phyloP scores from a whole-genome alignment of 2,113 vertebrate genomes.

The Poeciliopsis prolifica region DNA sequence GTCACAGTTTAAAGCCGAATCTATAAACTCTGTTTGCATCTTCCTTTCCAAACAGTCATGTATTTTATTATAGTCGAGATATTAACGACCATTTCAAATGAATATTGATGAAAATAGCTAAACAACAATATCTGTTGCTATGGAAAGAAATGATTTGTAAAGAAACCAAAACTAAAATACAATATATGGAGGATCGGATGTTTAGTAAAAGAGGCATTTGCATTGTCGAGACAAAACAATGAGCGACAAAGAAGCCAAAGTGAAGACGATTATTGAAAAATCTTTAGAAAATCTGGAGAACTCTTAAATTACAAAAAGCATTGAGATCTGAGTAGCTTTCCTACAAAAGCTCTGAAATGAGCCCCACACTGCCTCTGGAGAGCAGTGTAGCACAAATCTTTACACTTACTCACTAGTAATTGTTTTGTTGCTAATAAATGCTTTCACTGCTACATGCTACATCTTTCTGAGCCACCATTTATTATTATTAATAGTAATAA shows the following conservation, averaged over 20 bases:
- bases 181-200: no score
- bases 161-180: no score
- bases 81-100: no score
- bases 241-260: background rate
- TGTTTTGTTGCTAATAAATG: background rate
- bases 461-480: background rate
- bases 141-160: no score
- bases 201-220: no score
- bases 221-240: background rate
- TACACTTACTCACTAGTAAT: background rate
- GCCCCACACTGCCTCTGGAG: background rate
- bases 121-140: no score
- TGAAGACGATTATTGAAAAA: background rate
- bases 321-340: background rate
- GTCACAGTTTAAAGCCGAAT: no score
- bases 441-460: no score
- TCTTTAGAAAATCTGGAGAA: background rate
- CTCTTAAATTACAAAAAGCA: background rate
- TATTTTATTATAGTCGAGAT: no score
- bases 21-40: no score
- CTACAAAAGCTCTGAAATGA: background rate
- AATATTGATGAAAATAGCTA: no score
- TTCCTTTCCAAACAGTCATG: no score
- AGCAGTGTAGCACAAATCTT: background rate
- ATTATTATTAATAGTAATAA: background rate